Percentiles rank a stretch among this genome's conserved stretches.
Conservation (phyloP, 2,888 invertebrate genomes). For the Ophion obscuratus region DNA sequence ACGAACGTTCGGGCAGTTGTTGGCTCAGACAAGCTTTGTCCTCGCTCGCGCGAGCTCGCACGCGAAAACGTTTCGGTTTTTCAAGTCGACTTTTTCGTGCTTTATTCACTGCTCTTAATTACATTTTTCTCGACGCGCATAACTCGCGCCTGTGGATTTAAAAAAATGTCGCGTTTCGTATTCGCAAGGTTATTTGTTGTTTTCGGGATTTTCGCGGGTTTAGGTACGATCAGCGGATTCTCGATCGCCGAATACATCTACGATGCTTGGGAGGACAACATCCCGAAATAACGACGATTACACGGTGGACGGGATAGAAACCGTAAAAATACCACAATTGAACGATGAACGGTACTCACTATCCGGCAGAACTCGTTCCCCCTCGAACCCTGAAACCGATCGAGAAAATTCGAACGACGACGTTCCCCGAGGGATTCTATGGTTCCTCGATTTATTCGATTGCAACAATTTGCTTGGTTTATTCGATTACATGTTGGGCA, state of each 20-base stretch:
- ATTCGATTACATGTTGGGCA: slow-evolving; percentile 75
- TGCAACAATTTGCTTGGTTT: slow-evolving; percentile 69
- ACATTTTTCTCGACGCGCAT: neutral
- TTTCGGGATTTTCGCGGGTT: slow-evolving; percentile 21
- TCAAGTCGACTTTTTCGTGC: neutral
- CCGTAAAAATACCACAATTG: neutral
- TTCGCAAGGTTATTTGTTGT: slow-evolving; percentile 1
- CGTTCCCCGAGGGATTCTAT: slow-evolving; percentile 61
- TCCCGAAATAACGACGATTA: neutral
- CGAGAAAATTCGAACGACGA: slow-evolving; percentile 21
- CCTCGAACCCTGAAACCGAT: no score
- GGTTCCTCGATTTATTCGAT: slow-evolving; percentile 66
- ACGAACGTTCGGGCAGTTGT: neutral
- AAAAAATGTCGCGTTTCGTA: slow-evolving; percentile 2
- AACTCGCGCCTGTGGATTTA: neutral
- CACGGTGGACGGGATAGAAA: neutral
- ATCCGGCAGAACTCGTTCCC: neutral
- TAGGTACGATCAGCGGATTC: slow-evolving; percentile 7
- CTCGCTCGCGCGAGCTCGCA: neutral
- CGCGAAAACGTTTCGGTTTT: neutral
- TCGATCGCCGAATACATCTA: neutral
- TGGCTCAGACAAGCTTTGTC: neutral
- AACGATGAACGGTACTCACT: neutral
- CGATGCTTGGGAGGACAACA: neutral
- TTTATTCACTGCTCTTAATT: no score